Conservation (phyloP, 1,140 invertebrate species). For the Drosophila serrata region DNA sequence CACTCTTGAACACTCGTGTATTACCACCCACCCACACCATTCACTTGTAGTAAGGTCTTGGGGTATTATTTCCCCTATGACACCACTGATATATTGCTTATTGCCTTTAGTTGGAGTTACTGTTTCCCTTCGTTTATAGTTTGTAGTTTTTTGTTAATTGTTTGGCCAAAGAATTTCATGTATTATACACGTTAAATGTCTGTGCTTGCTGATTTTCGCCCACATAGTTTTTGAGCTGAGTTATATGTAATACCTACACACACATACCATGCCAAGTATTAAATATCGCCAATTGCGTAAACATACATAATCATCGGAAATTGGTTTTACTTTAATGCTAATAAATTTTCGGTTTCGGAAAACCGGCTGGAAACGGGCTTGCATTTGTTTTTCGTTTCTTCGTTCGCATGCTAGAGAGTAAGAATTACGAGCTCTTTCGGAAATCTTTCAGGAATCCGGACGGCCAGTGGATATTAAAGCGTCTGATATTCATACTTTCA, state of each 20-base stretch:
- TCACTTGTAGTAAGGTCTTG: not conserved
- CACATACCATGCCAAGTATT: slow-evolving; percentile 40
- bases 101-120: slow-evolving; percentile 10
- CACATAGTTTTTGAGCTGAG: slow-evolving; percentile 11
- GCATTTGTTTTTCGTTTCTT: slow-evolving; percentile 35
- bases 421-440: slow-evolving; percentile 27
- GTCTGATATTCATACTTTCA: slow-evolving; percentile 50
- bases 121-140: slow-evolving; percentile 14
- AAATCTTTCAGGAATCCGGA: slow-evolving; percentile 28
- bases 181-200: slow-evolving; percentile 21
- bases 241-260: slow-evolving; percentile 24
- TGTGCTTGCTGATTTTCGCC: slow-evolving; percentile 28
- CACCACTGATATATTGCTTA: not conserved
- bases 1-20: not conserved
- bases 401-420: slow-evolving; percentile 31
- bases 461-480: slow-evolving; percentile 31
- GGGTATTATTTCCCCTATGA: not conserved
- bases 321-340: slow-evolving; percentile 44
- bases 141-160: slow-evolving; percentile 12
- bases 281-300: slow-evolving; percentile 34
- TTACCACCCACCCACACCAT: not conserved
- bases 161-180: slow-evolving; percentile 37
- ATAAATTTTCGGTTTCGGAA: slow-evolving; percentile 21
- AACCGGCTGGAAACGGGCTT: slow-evolving; percentile 47
- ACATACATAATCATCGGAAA: slow-evolving; percentile 35